Base-by-base conservation (phyloP, 2,888 invertebrate genomes). In the Zhuqinia jingwanae region DNA sequence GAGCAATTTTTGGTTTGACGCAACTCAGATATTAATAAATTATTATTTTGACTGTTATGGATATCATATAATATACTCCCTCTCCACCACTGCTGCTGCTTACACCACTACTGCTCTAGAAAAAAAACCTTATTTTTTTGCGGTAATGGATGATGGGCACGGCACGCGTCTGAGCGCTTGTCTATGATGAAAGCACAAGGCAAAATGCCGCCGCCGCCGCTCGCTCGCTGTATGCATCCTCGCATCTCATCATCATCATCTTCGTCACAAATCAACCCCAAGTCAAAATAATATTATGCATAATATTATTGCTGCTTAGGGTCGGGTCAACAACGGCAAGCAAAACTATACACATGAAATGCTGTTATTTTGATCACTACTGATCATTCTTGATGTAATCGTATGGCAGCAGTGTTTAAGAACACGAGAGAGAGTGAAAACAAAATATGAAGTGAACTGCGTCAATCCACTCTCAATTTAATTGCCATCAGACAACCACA, bases 401-500 rank as follows among this genome's bases (percentile, higher is more conserved):
- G 45, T 47, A 73, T 70, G 25, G 11, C 47, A 47, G n/a, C 47
- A 47, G n/a, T 8, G 53, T n/a, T 11, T 10, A 11, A 36, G 36
- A 56, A 45, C 60, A 45, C n/a, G 45, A 42, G 77, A 45, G n/a
- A n/a, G n/a, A n/a, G n/a, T n/a, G n/a, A n/a, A n/a, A n/a, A n/a
- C n/a, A 45, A 60, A 77, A 42, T 6, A 77, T 77, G 77, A 77
- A 75, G 75, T 75, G 65, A 47, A 17, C 58, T 60, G 60, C 25
- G 17, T 50, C 47, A 36, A 45, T 42, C 42, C 60, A 60, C 85
- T 85, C 85, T 85, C 85, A 47, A 85, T 85, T 85, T 85, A 85
- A 85, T 85, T 85, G 85, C 85, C 70, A 85, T 85, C 85, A 78
- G 70, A 78, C 77, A 85, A 85, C 85, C 85, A 60, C 83, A 83